Percentiles rank a stretch among this genome's conserved stretches.
phyloP scores from a whole-genome alignment of 2,888 invertebrate genomes.

The Limnephilus lunatus region DNA sequence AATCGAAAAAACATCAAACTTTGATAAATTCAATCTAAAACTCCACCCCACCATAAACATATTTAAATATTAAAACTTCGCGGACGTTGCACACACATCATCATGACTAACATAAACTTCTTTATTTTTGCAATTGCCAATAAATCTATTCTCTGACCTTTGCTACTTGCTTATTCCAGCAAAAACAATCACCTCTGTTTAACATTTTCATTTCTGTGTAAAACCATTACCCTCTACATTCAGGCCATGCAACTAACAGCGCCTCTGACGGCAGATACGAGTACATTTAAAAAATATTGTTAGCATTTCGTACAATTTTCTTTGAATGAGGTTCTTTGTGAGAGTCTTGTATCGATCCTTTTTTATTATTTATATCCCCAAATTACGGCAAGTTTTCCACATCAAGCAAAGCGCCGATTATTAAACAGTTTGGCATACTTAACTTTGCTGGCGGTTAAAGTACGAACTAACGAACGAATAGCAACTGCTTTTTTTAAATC shows the following conservation, averaged over 20 bases:
- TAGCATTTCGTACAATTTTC: not conserved
- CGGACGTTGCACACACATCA: not conserved
- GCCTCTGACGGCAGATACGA: not conserved
- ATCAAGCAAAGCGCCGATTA: not conserved
- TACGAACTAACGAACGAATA: not conserved
- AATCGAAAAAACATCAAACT: not conserved
- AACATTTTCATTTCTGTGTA: not conserved
- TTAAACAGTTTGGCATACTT: not conserved
- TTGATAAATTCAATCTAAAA: not conserved
- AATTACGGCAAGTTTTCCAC: not conserved
- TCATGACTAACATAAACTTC: not conserved
- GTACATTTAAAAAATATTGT: not conserved
- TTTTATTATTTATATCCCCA: not conserved
- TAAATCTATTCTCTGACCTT: not conserved
- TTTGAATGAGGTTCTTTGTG: too few relatives aligned
- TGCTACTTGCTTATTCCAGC: not conserved
- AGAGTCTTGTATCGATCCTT: not conserved
- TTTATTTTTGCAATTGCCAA: not conserved
- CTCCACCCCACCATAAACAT: not conserved
- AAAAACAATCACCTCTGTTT: not conserved
- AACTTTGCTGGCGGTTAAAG: not conserved
- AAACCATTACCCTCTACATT: not conserved
- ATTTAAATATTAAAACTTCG: not conserved
- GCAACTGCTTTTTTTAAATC: not conserved
- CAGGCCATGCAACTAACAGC: not conserved